phyloP scores from a whole-genome alignment of 2,888 invertebrate genomes.

The Agonum fuliginosum region DNA sequence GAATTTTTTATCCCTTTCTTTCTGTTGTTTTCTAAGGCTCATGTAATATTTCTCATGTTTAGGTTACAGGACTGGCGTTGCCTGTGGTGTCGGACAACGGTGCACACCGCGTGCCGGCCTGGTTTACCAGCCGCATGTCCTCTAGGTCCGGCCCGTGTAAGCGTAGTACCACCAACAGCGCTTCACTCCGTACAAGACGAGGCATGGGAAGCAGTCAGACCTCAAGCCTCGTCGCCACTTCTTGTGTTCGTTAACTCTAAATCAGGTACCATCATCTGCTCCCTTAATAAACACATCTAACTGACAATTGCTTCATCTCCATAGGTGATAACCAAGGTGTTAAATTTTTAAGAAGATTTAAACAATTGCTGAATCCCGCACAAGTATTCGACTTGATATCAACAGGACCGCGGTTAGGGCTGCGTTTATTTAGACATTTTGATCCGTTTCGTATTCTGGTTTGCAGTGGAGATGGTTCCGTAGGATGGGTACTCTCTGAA shows the following conservation, averaged over 20 bases:
- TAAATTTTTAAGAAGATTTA: constrained; percentile 95
- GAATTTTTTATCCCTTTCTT: too few relatives aligned
- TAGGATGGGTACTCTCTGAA: constrained; percentile 98
- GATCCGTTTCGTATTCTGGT: constrained; percentile 96
- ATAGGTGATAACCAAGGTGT: constrained; percentile 98
- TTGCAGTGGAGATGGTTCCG: constrained; percentile 98
- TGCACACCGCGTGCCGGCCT: constrained; percentile 94
- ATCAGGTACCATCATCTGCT: constrained; percentile 76
- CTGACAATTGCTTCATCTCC: background rate
- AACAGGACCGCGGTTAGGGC: constrained; percentile 87
- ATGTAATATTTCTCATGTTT: too few relatives aligned
- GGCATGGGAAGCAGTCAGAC: constrained; percentile 91
- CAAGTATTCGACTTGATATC: constrained; percentile 98
- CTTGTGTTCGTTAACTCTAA: constrained; percentile 98
- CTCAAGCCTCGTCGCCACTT: constrained; percentile 81
- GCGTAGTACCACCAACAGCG: constrained; percentile 95
- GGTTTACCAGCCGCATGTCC: constrained; percentile 86
- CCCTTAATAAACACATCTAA: background rate
- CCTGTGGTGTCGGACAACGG: constrained; percentile 94
- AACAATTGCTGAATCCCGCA: constrained; percentile 95
- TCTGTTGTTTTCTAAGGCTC: background rate
- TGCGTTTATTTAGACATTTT: constrained; percentile 94
- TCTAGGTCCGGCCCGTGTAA: constrained; percentile 91
- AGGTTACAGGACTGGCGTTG: constrained; percentile 97
- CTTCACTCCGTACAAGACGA: constrained; percentile 95